Conservation (phyloP, 2,113 vertebrate species). For the Speoplatyrhinus poulsoni region DNA sequence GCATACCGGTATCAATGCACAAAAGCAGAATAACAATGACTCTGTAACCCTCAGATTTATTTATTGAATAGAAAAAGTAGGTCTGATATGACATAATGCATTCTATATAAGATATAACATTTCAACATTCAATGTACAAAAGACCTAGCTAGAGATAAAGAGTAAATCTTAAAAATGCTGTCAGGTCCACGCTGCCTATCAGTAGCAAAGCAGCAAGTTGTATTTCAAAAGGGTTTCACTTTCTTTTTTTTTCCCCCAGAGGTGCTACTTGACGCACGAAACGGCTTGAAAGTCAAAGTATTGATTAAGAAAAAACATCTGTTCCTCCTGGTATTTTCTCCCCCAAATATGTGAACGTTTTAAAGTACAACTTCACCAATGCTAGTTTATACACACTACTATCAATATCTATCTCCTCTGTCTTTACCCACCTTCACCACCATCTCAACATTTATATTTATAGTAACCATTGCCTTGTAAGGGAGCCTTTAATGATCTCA, state of each 20-base stretch:
- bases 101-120: conserved; percentile 85
- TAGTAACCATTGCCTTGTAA: background rate
- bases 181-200: conserved; percentile 47
- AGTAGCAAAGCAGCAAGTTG: conserved; percentile 49
- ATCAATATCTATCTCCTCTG: background rate
- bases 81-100: conserved; percentile 84
- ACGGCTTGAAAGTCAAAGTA: conserved; percentile 39
- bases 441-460: too few relatives aligned
- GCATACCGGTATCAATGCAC: conserved; percentile 3
- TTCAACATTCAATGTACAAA: conserved; percentile 85
- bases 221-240: conserved; percentile 29
- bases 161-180: conserved; percentile 74
- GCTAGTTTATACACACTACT: conserved; percentile 38
- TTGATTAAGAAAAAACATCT: conserved; percentile 34
- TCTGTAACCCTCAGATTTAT: conserved; percentile 77
- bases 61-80: conserved; percentile 85
- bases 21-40: conserved; percentile 7
- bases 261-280: conserved; percentile 37
- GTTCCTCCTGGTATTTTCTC: conserved; percentile 13
- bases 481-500: background rate
- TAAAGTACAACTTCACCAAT: conserved; percentile 32
- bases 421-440: background rate
- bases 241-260: conserved; percentile 10
- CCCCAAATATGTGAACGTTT: conserved; percentile 31
- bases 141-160: conserved; percentile 72